Base-by-base conservation (phyloP, 2,113 vertebrate genomes). In the Brachyhypopomus gauderio region DNA sequence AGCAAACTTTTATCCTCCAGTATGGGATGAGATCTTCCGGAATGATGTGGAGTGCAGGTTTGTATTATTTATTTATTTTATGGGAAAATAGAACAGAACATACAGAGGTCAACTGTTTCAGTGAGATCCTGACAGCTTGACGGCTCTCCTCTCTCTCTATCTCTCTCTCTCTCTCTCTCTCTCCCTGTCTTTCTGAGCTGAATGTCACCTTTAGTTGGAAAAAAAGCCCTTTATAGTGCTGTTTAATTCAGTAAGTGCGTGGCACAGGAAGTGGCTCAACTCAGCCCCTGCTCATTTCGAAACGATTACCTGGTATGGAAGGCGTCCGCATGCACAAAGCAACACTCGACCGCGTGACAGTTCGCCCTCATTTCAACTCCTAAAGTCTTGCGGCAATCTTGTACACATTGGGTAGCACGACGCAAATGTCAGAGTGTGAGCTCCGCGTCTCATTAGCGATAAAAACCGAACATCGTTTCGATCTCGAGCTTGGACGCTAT, bases 381-480 rank as follows among this genome's bases (percentile, higher is more conserved):
- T 12, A 62, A 82, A 34, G 56, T 34, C 72, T 70, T 78, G 48
- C 63, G 22, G 41, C 45, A 64, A 84, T 62, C 88, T 93, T 88
- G 92, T 93, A 92, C 92, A 88, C 90, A 92, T 92, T 79, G 87
- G 84, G 85, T 78, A 84, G 85, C 88, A 87, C 85, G 91, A 90
- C 89, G 85, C 86, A 91, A 85, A 93, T 92, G 92, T 93, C 91
- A 93, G 86, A 87, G 86, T 85, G 83, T 81, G n/a, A n/a, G 78
- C 88, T 90, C 84, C 78, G 80, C 72, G 75, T 76, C 90, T 91
- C 90, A 92, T 93, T 93, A 93, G 91, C 93, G 93, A 93, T 90
- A 87, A 90, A 90, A 92, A 89, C 41, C 76, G 81, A 89, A 88
- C 85, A 89, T 91, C 88, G 73, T 87, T 87, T 85, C 85, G 78